Evolutionary conservation across 1,140 invertebrate species (phyloP).

Genomic region (Megalopta genalis): DNA sequence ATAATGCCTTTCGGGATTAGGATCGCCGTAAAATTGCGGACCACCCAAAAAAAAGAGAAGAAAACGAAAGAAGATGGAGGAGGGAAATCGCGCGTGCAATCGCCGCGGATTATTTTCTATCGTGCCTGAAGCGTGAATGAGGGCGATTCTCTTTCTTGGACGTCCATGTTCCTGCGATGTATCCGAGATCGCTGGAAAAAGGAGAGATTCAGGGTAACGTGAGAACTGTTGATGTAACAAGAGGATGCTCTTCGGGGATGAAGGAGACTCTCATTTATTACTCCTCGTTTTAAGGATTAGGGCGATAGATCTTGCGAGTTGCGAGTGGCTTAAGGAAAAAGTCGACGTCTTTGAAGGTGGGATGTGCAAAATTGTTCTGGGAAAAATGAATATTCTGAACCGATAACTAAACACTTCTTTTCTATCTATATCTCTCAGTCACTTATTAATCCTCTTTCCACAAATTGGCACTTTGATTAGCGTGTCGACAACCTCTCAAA

Average conservation of each 20-base stretch:
- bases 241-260: background rate
- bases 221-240: background rate
- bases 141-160: background rate
- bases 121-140: background rate
- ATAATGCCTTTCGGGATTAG: constrained; percentile 75
- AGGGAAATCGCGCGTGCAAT: constrained; percentile 64
- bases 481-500: too few relatives aligned
- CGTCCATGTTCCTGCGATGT: background rate
- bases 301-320: too few relatives aligned
- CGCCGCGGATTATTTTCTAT: constrained; percentile 53
- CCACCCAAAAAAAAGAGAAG: constrained; percentile 67
- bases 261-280: too few relatives aligned
- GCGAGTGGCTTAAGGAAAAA: too few relatives aligned
- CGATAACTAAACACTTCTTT: too few relatives aligned
- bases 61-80: background rate
- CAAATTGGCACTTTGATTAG: too few relatives aligned
- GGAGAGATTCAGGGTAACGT: background rate
- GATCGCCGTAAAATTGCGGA: constrained; percentile 57
- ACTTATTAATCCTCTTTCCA: too few relatives aligned
- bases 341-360: too few relatives aligned
- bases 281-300: too few relatives aligned
- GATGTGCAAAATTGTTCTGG: too few relatives aligned
- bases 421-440: too few relatives aligned
- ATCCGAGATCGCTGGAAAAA: background rate
- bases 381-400: too few relatives aligned